These are phyloP conservation scores for Trinectes maculatus DNA, from an alignment of 2,113 vertebrate genomes.

Conservation along the genomic window DNA sequence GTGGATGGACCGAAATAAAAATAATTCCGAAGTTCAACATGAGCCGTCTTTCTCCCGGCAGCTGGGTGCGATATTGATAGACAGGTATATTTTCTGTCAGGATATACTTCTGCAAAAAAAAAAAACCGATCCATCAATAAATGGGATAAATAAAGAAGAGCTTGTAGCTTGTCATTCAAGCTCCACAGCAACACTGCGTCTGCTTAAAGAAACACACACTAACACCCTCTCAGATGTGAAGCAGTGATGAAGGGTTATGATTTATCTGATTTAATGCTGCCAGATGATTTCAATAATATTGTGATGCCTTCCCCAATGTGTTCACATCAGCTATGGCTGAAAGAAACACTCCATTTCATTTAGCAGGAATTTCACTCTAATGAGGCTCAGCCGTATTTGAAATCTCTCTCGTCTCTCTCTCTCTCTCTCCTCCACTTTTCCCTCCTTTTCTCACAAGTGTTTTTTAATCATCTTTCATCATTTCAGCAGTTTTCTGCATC, in stretches of 20 bases:
- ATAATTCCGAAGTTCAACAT: too few species aligned
- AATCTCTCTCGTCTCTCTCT: slow-evolving; percentile 1
- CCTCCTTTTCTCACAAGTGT: background rate
- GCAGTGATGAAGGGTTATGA: background rate
- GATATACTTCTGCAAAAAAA: too few species aligned
- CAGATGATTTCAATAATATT: background rate
- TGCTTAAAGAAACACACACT: background rate
- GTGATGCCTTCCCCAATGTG: slow-evolving; percentile 4
- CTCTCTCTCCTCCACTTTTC: background rate
- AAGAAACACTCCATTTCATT: slow-evolving; percentile 18
- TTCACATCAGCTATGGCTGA: background rate
- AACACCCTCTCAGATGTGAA: background rate
- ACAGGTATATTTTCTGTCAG: too few species aligned
- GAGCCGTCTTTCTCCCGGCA: too few species aligned
- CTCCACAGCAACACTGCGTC: background rate
- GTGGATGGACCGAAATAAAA: too few species aligned
- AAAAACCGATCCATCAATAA: background rate
- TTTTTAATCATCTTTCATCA: slow-evolving; percentile 16
- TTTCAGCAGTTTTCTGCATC: slow-evolving; percentile 10
- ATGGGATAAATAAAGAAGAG: background rate
- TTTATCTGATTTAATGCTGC: slow-evolving; percentile 5
- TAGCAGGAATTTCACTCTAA: background rate
- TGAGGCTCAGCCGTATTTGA: slow-evolving; percentile 24
- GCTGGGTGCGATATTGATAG: too few species aligned
- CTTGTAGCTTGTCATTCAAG: background rate